These are phyloP conservation scores for Crotalus viridis DNA, from an alignment of 2,113 vertebrate species.

Conservation along the genomic window DNA sequence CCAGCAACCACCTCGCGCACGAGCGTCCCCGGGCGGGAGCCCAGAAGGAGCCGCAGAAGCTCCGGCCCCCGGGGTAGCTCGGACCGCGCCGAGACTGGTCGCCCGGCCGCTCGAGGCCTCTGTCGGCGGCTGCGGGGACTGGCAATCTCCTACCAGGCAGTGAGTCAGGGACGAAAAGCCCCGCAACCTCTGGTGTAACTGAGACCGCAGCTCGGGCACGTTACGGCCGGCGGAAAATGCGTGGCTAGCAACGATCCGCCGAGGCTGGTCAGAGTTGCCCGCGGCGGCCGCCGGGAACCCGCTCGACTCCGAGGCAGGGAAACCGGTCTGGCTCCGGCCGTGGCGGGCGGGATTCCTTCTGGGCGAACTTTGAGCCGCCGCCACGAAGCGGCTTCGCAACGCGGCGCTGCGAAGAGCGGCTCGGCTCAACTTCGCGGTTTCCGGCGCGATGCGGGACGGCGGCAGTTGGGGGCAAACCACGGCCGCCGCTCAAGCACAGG, in stretches of 20 bases:
- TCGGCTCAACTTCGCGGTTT: background rate
- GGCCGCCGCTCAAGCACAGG: background rate
- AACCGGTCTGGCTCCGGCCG: conserved; percentile 56
- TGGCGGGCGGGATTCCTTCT: background rate
- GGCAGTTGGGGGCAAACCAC: background rate
- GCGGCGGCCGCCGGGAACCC: background rate
- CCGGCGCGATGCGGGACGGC: background rate
- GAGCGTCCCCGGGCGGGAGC: background rate
- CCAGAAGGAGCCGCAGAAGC: background rate
- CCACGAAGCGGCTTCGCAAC: background rate
- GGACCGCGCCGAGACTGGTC: background rate
- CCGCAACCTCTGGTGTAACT: conserved; percentile 90
- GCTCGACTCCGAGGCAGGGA: background rate
- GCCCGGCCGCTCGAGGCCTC: background rate
- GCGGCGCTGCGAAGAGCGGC: background rate
- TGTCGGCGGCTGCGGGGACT: conserved; percentile 62
- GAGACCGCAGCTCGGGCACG: conserved; percentile 86
- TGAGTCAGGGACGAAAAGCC: conserved; percentile 91
- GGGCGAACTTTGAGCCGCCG: background rate
- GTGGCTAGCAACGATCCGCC: conserved; percentile 72
- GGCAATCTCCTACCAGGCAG: conserved; percentile 87
- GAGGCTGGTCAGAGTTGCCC: conserved; percentile 55
- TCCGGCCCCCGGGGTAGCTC: background rate
- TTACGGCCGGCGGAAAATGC: conserved; percentile 70
- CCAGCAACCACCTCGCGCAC: background rate